Evolutionary conservation across 2,888 invertebrate genomes (phyloP), one percentile per base, ranked within the genome.

Genomic region (Diloba caeruleocephala): DNA sequence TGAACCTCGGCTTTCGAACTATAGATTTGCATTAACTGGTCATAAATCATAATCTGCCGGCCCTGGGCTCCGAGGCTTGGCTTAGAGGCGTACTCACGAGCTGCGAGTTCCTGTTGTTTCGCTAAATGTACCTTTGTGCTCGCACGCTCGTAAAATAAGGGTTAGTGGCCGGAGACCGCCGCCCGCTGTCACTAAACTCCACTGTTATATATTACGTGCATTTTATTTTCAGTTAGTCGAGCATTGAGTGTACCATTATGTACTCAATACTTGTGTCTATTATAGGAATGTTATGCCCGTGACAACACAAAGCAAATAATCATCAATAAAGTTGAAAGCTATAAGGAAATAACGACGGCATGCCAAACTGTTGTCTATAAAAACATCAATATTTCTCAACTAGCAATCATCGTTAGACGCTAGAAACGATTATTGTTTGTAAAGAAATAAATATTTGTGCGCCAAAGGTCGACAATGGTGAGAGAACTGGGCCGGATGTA

Each of bases 11-110:
- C 79, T 84, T 80, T 84, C 81, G 69, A 84, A 75, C 80, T 80
- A 86, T 85, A 86, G 82, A 86, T 90, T 88, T 88, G 84, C 87
- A 88, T 88, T 85, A 84, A 81, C 82, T 75, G 79, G 73, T 80
- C 87, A 81, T 91, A 89, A 91, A 89, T 91, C 89, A 91, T 85
- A 87, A 82, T 81, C 78, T 76, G 69, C 70, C 65, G 74, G 59
- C 72, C 73, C 62, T 74, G 71, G 77, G 74, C 75, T 60, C 57
- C 64, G 52, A 68, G n/a, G n/a, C n/a, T n/a, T 54, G 69, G 62
- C 54, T 65, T 65, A 74, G 71, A 71, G 67, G 73, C 77, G 77
- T 76, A 75, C 75, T 75, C 67, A 76, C 78, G 74, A 77, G 76
- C 78, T 74, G 75, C 77, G 64, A 79, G 82, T 86, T 85, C 86